Evolutionary conservation across 2,888 invertebrate species (phyloP), one percentile per base, ranked within the genome.

Genomic region (Quadriops clusia): DNA sequence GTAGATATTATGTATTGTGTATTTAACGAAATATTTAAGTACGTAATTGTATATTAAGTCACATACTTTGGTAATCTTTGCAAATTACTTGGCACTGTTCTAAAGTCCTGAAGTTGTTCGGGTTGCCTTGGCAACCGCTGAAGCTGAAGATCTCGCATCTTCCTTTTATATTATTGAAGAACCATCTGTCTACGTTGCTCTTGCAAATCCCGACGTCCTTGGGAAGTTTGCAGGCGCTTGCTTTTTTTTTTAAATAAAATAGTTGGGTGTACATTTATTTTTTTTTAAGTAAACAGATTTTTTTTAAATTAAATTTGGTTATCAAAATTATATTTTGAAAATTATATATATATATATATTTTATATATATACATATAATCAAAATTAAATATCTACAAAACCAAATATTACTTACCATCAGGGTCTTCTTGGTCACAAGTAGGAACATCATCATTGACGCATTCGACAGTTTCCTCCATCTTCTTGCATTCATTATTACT

Each of bases 61-160:
- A 44, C 50, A 46, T 50, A 70, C 69, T 65, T 56, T 63, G 63
- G 43, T 61, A 63, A 38, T 60, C 55, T 4, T 62, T 59, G 47
- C 85, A 86, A 7, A 73, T 68, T 12, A 64, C 63, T 36, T 71
- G 68, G 48, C 90, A 90, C 23, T 73, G 70, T 32, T 77, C 72
- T 33, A 74, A 67, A 0, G 74, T 74, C 31, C 72, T 72, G 60
- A 93, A 94, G 56, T 87, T 87, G 59, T 94, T 94, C 22, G 71
- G 70, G 56, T 90, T 93, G 2, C 82, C 86, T 25, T 83, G 78
- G 54, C 95, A 95, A 20, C 91, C 93, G 13, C 81, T 80, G 63
- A 79, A 94, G 30, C 74, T 75, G 60, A 94, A 95, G 4, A 82
- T 72, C 46, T 77, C 76, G 54, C 95, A 95, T 15, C 68, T 67